These are phyloP conservation scores for Nemotelus pantherinus DNA, from an alignment of 2,888 invertebrate species.

Conservation along the genomic window DNA sequence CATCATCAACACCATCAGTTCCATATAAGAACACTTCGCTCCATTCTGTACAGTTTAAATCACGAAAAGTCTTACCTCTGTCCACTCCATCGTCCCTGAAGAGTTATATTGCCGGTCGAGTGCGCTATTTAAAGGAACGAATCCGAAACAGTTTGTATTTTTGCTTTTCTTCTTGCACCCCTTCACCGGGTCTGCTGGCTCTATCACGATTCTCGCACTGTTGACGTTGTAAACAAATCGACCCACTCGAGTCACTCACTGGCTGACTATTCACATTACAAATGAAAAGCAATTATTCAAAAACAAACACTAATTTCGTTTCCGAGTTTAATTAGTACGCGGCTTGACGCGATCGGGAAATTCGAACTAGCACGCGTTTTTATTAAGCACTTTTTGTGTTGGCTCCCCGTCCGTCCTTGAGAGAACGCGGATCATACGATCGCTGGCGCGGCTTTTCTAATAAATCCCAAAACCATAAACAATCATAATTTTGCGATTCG, in stretches of 20 bases:
- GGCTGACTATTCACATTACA: neutral
- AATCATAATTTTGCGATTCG: too few relatives aligned
- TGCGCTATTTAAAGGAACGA: constrained; percentile 28
- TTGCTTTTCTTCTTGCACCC: constrained; percentile 7
- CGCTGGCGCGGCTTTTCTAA: too few relatives aligned
- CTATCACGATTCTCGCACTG: neutral
- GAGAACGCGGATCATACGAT: neutral
- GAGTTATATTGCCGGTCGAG: constrained; percentile 42
- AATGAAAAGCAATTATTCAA: neutral
- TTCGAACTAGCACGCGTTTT: neutral
- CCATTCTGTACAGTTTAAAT: constrained; percentile 15
- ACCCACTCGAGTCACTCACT: neutral
- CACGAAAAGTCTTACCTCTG: constrained; percentile 36
- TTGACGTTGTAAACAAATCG: constrained; percentile 36
- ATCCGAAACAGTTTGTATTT: neutral
- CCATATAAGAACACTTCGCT: constrained; percentile 3
- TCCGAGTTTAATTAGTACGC: neutral
- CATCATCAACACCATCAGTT: neutral
- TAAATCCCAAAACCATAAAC: too few relatives aligned
- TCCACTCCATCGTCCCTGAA: constrained; percentile 43
- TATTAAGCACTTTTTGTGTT: neutral
- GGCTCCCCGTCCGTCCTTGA: neutral
- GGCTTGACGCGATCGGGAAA: neutral
- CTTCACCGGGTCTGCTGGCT: constrained; percentile 11
- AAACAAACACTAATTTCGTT: neutral